Base-by-base conservation (phyloP, 2,113 vertebrate species). In the Myxocyprinus asiaticus region DNA sequence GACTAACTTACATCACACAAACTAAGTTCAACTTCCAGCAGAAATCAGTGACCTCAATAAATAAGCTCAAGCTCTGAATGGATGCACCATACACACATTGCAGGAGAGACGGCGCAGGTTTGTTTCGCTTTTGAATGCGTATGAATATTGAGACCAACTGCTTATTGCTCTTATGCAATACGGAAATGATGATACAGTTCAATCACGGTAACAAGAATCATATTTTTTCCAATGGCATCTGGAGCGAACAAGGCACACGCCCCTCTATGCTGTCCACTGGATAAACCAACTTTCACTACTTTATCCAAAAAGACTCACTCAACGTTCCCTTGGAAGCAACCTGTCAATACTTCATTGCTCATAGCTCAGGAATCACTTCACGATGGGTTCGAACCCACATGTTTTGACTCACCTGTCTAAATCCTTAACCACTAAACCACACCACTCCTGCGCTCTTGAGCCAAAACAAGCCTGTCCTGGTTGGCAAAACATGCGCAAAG, bases 101-200 rank as follows among this genome's bases (percentile, higher is more conserved):
- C 22, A 33, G 22, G 22, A 33, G 22, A 33, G 22, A 33, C 22
- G 22, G 22, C 22, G 22, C 14, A 47, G 33, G 42, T 42, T 59
- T 59, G 53, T 59, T 72, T 72, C 55, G 45, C 69, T 72, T 72
- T 47, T 8, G 43, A n/a, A 17, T n/a, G 68, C 9, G 51, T 6
- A n/a, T 33, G 22, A 33, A 33, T 1, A 33, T 33, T n/a, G n/a
- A n/a, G n/a, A n/a, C n/a, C n/a, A n/a, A n/a, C n/a, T n/a, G n/a
- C n/a, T n/a, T n/a, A n/a, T n/a, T 47, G 71, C 4, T 74, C 58
- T 74, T 74, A 62, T 7, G 56, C n/a, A 73, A 73, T 58, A 74
- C 17, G n/a, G 15, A 74, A 33, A 74, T 9, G 6, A 33, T 33
- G 22, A 33, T 33, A n/a, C 3, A 33, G 22, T 47, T 14, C 44